phyloP scores from a whole-genome alignment of 2,888 invertebrate species.

The Phyllotreta striolata region DNA sequence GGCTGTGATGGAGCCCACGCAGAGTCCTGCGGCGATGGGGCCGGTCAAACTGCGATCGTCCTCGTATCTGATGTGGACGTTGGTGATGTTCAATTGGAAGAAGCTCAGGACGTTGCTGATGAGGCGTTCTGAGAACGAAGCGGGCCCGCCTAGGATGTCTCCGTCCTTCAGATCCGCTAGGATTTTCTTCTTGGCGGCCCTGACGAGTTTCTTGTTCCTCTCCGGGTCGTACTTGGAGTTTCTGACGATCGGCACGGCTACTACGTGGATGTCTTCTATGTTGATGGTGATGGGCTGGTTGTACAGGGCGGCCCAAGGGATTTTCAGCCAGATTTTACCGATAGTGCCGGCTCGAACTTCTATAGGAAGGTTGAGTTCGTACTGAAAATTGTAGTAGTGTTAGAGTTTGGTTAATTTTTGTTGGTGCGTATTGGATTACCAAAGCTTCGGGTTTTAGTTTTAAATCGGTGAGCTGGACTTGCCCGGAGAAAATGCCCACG shows the following conservation, averaged over 20 bases:
- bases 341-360: constrained; percentile 84
- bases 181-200: constrained; percentile 77
- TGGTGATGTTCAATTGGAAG: constrained; percentile 78
- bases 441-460: constrained; percentile 82
- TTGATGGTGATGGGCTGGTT: constrained; percentile 76
- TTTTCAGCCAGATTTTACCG: constrained; percentile 76
- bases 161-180: constrained; percentile 72
- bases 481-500: constrained; percentile 83
- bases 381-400: constrained; percentile 65
- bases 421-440: constrained; percentile 65
- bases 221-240: constrained; percentile 74
- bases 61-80: constrained; percentile 84
- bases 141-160: constrained; percentile 69
- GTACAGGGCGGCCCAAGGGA: constrained; percentile 82
- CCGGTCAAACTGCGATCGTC: constrained; percentile 73
- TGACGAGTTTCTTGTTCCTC: constrained; percentile 73
- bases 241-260: constrained; percentile 79
- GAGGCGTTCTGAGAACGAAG: constrained; percentile 75
- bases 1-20: constrained; percentile 78
- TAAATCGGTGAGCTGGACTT: constrained; percentile 78
- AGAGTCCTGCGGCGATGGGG: constrained; percentile 78
- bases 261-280: constrained; percentile 78
- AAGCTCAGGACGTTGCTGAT: constrained; percentile 81
- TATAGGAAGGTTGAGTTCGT: constrained; percentile 80
- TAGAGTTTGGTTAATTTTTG: constrained; percentile 1